Conservation (phyloP, 53 echinoderm and acorn worm genomes). For the Apostichopus leukothele region DNA sequence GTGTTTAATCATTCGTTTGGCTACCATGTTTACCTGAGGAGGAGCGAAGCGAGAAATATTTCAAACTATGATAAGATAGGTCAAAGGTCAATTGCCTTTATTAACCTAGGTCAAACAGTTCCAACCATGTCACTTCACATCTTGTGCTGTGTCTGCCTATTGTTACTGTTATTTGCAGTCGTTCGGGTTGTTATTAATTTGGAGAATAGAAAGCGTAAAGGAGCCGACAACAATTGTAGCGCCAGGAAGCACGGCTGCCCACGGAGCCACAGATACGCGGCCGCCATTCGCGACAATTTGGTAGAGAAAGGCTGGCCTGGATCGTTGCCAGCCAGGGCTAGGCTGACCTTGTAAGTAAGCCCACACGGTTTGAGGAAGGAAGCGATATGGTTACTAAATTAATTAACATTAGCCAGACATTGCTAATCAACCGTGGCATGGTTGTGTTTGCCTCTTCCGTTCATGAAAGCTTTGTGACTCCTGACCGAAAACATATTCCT, state of each 20-base stretch:
- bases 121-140: neutral
- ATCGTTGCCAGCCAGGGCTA: neutral
- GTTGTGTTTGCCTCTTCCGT: neutral
- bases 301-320: neutral
- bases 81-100: neutral
- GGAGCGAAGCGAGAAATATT: neutral
- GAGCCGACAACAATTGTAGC: neutral
- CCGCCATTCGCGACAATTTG: neutral
- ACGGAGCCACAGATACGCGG: neutral
- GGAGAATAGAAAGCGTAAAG: neutral
- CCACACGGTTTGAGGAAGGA: constrained; percentile 19
- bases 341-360: constrained; percentile 18
- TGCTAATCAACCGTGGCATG: neutral
- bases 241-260: neutral
- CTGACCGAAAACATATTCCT: neutral
- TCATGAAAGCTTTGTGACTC: too few relatives aligned
- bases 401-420: neutral
- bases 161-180: neutral
- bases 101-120: neutral
- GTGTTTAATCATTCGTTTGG: neutral
- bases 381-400: neutral
- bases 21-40: neutral
- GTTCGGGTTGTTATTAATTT: neutral
- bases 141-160: neutral
- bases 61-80: neutral